These are phyloP conservation scores for Campylomormyrus tamandua DNA, from an alignment of 2,113 vertebrate genomes.

Conservation along the genomic window DNA sequence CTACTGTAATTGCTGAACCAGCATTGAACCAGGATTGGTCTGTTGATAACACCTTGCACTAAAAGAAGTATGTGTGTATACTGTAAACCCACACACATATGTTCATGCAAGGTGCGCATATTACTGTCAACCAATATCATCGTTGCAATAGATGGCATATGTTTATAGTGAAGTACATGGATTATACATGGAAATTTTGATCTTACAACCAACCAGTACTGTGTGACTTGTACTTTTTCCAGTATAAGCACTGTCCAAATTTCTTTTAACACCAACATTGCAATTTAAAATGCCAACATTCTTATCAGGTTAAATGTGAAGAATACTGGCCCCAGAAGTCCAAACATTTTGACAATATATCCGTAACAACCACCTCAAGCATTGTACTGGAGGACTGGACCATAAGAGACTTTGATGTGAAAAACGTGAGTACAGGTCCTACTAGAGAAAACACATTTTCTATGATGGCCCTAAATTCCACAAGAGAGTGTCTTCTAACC, in stretches of 20 bases:
- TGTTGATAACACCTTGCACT: background rate
- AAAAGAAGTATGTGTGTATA: background rate
- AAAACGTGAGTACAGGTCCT: conserved; percentile 65
- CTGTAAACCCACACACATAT: background rate
- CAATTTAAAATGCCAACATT: background rate
- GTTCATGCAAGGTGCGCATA: background rate
- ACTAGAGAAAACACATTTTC: background rate
- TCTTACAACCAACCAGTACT: background rate
- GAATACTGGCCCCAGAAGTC: conserved; percentile 80
- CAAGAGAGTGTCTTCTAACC: background rate
- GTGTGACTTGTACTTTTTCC: background rate
- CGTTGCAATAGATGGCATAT: background rate
- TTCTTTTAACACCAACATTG: background rate
- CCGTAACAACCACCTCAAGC: conserved; percentile 71
- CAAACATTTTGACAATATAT: conserved; percentile 66
- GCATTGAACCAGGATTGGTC: background rate
- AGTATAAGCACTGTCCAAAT: background rate
- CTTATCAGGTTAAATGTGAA: conserved; percentile 84
- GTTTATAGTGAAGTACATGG: background rate
- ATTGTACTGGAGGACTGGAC: conserved; percentile 83
- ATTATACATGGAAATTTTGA: background rate
- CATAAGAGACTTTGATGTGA: conserved; percentile 80
- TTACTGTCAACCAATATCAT: background rate
- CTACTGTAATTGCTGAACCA: background rate
- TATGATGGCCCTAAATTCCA: background rate